These are phyloP conservation scores for Ectropis crepuscularia DNA, from an alignment of 2,888 invertebrate species.

Conservation along the genomic window DNA sequence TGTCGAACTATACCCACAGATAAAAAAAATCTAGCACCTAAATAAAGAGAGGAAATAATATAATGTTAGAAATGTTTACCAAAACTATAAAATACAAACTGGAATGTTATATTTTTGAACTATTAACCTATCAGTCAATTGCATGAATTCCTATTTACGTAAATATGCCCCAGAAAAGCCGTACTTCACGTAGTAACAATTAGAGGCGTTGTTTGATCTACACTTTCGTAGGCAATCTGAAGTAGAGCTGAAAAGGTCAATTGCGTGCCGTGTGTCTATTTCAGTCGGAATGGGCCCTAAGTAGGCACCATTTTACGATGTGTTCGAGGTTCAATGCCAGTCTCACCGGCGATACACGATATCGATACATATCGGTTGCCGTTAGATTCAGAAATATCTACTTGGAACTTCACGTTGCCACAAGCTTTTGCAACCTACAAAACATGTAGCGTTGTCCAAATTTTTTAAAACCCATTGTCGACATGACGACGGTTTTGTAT, in stretches of 20 bases:
- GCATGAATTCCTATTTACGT: too few relatives aligned
- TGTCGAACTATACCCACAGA: too few relatives aligned
- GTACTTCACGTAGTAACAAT: slow-evolving; percentile 7
- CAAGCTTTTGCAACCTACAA: slow-evolving; percentile 1
- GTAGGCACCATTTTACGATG: slow-evolving; percentile 46
- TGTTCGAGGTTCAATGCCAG: slow-evolving; percentile 46
- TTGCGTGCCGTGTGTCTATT: slow-evolving; percentile 49
- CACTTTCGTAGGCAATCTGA: slow-evolving; percentile 13
- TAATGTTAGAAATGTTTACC: too few relatives aligned
- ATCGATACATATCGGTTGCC: slow-evolving; percentile 39
- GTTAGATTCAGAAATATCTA: slow-evolving; percentile 21
- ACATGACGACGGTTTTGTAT: too few relatives aligned
- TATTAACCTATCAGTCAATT: too few relatives aligned
- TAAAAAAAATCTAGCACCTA: too few relatives aligned
- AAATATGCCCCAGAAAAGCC: background rate
- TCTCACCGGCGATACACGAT: slow-evolving; percentile 41
- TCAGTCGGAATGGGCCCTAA: slow-evolving; percentile 40
- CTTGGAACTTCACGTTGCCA: slow-evolving; percentile 6
- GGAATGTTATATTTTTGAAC: too few relatives aligned
- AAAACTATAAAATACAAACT: too few relatives aligned
- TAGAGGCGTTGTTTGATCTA: slow-evolving; percentile 8
- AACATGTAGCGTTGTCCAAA: background rate
- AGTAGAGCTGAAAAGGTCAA: slow-evolving; percentile 38
- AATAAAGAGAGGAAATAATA: too few relatives aligned
- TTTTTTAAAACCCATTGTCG: too few relatives aligned